Conservation (phyloP, 2,113 vertebrate species). For the Tachycineta bicolor region DNA sequence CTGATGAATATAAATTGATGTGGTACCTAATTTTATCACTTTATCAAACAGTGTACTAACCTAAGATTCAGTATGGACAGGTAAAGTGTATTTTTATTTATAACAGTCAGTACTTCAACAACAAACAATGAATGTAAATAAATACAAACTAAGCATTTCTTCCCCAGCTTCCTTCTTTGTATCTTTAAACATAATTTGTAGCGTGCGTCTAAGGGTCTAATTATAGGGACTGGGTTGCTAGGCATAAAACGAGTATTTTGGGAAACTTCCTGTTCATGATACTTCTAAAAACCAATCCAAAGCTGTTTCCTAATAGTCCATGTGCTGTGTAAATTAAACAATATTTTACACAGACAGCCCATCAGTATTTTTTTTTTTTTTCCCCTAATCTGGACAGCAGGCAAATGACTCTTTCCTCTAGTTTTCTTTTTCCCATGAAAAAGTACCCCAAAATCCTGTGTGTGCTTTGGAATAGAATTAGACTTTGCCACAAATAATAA, state of each 20-base stretch:
- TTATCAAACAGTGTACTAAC: neutral
- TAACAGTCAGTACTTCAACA: neutral
- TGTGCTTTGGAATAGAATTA: neutral
- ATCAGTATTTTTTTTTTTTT: neutral
- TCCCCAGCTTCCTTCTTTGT: neutral
- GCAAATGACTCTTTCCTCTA: neutral
- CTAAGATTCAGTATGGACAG: neutral
- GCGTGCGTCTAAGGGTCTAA: neutral
- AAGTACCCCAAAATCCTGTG: neutral
- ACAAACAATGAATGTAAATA: neutral
- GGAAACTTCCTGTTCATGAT: slow-evolving; percentile 29
- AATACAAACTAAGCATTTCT: neutral
- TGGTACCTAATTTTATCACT: neutral
- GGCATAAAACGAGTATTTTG: slow-evolving; percentile 50
- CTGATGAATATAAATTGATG: neutral
- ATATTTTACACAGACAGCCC: neutral
- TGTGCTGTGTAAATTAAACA: neutral
- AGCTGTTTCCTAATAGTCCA: neutral
- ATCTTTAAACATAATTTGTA: neutral
- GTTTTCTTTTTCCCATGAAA: neutral
- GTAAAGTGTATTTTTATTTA: neutral
- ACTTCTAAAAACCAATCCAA: neutral
- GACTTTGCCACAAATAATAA: neutral
- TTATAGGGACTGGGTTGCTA: slow-evolving; percentile 50
- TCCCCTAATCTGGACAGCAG: neutral